These are phyloP conservation scores for Diogma glabrata DNA, from an alignment of 2,888 invertebrate genomes.

Conservation along the genomic window DNA sequence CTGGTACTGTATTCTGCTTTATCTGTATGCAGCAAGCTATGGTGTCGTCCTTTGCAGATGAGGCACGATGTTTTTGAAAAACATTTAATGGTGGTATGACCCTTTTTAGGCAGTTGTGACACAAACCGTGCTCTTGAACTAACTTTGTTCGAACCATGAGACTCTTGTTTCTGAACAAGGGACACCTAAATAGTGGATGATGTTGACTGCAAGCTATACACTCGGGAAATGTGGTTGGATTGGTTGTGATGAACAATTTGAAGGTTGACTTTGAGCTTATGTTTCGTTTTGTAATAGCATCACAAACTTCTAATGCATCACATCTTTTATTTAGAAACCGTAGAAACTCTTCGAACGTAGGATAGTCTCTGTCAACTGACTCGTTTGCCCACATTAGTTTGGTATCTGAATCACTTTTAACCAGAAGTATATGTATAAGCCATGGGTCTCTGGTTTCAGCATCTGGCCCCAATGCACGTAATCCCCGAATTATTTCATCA, in stretches of 20 bases:
- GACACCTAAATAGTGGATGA: neutral
- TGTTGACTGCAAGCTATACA: neutral
- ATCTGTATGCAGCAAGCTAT: neutral
- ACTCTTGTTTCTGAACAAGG: neutral
- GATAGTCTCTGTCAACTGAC: neutral
- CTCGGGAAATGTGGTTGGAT: neutral
- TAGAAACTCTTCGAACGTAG: neutral
- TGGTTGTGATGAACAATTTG: neutral
- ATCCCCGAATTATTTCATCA: neutral
- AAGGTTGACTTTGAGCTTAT: too few relatives aligned
- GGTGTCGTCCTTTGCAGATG: neutral
- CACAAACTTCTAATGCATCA: neutral
- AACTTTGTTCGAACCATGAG: neutral
- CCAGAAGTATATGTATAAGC: too few relatives aligned
- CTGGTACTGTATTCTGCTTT: neutral
- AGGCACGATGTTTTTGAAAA: neutral
- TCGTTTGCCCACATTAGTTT: too few relatives aligned
- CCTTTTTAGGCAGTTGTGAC: too few relatives aligned
- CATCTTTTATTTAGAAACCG: neutral
- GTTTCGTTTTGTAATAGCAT: too few relatives aligned
- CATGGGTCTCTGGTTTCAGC: too few relatives aligned
- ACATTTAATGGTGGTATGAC: neutral
- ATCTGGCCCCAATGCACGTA: neutral
- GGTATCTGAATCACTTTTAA: too few relatives aligned
- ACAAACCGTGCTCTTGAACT: too few relatives aligned